phyloP scores from a whole-genome alignment of 2,113 vertebrate genomes.

The Zingel zingel region DNA sequence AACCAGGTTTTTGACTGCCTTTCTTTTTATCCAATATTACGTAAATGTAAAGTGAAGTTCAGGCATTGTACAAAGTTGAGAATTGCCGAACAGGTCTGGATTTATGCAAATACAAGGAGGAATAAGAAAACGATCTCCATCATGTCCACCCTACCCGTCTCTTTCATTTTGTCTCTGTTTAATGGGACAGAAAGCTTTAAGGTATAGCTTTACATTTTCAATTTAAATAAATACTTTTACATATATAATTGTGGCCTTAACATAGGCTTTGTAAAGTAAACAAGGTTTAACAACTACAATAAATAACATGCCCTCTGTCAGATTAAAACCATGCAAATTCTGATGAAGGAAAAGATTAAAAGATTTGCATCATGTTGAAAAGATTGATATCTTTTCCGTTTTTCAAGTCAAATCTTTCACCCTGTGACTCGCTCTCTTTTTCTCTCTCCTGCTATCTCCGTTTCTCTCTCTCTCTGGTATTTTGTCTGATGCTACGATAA shows the following conservation, averaged over 20 bases:
- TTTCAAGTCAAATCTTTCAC: neutral
- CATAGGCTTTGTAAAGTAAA: neutral
- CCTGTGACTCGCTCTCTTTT: neutral
- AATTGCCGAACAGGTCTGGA: neutral
- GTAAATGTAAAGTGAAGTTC: neutral
- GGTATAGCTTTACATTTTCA: neutral
- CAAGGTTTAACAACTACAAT: neutral
- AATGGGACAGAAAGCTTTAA: neutral
- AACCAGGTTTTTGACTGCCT: neutral
- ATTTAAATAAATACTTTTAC: neutral
- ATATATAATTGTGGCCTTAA: neutral
- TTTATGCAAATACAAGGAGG: constrained; percentile 43
- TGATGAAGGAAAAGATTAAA: neutral
- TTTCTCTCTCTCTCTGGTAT: neutral
- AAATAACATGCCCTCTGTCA: neutral
- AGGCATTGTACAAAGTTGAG: neutral
- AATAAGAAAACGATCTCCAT: constrained; percentile 19
- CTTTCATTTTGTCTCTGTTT: neutral
- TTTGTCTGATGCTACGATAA: neutral
- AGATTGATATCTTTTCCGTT: neutral
- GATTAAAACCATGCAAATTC: neutral
- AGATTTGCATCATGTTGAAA: neutral
- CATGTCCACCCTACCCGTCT: neutral
- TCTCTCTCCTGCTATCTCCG: neutral
- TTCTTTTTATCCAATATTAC: neutral